Conservation (phyloP, 2,113 vertebrate species). For the Sturnira hondurensis region DNA sequence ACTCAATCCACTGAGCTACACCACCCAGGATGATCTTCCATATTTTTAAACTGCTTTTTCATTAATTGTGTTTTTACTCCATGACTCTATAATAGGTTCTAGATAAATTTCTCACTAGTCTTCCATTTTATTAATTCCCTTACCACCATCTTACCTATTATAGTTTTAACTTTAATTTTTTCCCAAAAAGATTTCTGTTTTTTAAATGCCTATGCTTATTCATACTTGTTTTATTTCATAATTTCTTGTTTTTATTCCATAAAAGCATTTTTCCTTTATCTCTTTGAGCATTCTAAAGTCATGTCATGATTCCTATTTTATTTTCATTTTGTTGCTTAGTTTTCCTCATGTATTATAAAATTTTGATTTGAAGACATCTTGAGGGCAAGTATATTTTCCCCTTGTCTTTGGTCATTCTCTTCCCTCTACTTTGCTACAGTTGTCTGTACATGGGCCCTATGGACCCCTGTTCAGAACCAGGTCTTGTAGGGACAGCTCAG, state of each 20-base stretch:
- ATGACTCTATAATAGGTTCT: background rate
- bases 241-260: background rate
- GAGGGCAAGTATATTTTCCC: background rate
- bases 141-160: background rate
- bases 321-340: constrained; percentile 2
- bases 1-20: no score
- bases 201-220: background rate
- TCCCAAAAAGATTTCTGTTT: background rate
- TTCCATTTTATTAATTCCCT: background rate
- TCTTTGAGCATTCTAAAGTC: background rate
- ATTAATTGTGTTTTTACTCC: background rate
- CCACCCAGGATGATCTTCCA: background rate
- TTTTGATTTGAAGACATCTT: background rate
- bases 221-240: background rate
- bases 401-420: background rate
- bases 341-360: background rate
- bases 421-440: background rate
- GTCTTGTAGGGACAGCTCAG: background rate
- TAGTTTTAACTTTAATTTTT: background rate
- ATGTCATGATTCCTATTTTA: background rate
- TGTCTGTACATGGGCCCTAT: background rate
- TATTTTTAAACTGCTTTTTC: background rate
- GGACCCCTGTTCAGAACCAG: background rate
- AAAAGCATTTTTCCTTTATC: background rate
- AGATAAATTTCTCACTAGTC: background rate